Evolutionary conservation across 1,140 invertebrate species (phyloP).

Genomic region (Saccostrea cuccullata): DNA sequence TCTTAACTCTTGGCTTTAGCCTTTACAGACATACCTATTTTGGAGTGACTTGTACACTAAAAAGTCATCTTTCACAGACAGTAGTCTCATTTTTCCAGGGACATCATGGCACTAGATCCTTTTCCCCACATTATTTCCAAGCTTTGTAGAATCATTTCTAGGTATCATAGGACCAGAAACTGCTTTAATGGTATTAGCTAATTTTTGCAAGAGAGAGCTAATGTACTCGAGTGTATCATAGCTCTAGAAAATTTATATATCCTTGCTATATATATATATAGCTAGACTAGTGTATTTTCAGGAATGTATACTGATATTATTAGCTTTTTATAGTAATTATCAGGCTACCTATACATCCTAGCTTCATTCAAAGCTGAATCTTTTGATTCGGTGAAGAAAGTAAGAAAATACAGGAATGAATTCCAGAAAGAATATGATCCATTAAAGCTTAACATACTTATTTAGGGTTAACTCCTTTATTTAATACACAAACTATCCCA

Average conservation of each 20-base stretch:
- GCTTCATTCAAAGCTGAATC: not conserved
- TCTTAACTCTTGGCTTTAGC: conserved; percentile 25
- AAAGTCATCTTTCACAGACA: conserved; percentile 10
- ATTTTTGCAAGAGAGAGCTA: not conserved
- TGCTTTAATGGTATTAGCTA: not conserved
- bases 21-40: conserved; percentile 23
- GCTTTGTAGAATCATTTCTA: conserved; percentile 22
- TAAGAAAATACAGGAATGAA: not conserved
- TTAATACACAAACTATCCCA: not conserved
- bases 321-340: not conserved
- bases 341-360: not conserved
- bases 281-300: not conserved
- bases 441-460: not conserved
- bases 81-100: not conserved
- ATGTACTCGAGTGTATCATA: not conserved
- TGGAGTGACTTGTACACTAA: conserved; percentile 41
- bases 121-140: not conserved
- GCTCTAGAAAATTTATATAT: not conserved
- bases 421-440: not conserved
- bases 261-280: not conserved
- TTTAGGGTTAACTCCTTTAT: not conserved
- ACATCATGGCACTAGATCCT: conserved; percentile 16
- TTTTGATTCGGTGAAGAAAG: not conserved
- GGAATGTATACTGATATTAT: not conserved
- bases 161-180: not conserved